Base-by-base conservation (phyloP, 2,888 invertebrate species). In the Synanthedon tipuliformis region DNA sequence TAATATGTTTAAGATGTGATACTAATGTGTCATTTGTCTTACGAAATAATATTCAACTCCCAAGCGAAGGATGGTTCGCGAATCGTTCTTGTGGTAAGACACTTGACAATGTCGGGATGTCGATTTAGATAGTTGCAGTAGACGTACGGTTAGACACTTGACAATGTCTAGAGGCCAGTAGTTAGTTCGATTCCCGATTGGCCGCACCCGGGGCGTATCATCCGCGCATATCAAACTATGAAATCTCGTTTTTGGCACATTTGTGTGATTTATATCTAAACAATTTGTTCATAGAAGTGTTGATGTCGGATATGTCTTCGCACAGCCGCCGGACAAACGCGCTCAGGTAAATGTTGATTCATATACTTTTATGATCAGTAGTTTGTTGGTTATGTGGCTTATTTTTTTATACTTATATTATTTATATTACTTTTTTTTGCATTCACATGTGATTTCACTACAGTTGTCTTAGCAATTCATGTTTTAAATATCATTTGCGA, bases 361-460 rank as follows among this genome's bases (percentile, higher is more conserved):
- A 15, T 34, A 27, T 41, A 45, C 48, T 51, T 51, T 52, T 52
- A 18, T 51, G 45, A 10, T 53, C 23, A 27, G 75, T 82, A 81
- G 81, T 73, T 69, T 69, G 68, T 75, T 81, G 80, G 85, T 85
- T 78, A 81, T 84, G 78, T 85, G 79, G 85, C 85, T 85, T 86
- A 81, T 83, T 80, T 23, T 23, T 34, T 34, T 85, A 85, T 85
- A n/a, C n/a, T n/a, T n/a, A 66, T 82, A 81, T 81, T 82, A 79
- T 84, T 80, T 80, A 75, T 80, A 73, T 77, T 73, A 77, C 68
- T 55, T 63, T 68, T 73, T 77, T 78, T 83, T 83, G 84, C 86
- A 86, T 86, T 87, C 86, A 87, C 87, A 87, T 87, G 87, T 87
- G 87, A 87, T 86, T 86, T 87, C 87, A 86, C 87, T 82, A 83